Base-by-base conservation (phyloP, 2,888 invertebrate species). In the Agapostemon virescens region DNA sequence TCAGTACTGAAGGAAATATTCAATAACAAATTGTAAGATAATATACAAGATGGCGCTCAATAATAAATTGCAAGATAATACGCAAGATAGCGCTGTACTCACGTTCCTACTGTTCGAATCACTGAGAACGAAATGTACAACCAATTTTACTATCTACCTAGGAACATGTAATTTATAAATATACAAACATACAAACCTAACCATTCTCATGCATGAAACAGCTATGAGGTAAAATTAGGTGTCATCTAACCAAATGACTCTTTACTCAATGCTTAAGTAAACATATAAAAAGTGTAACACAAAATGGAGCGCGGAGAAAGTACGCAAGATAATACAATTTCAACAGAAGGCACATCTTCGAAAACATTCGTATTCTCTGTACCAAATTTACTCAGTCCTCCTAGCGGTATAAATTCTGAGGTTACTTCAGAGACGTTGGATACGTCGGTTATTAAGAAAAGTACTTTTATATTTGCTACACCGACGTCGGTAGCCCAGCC, bases 311-410 rank as follows among this genome's bases (percentile, higher is more conserved):
- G 23, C 1, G 9, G 36, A 42, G 74, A 75, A 71, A 33, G 11
- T 23, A 36, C 20, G 6, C 63, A 68, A 3, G 40, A 15, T 11
- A 33, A 69, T 58, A n/a, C 6, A 42, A 33, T 58, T 15, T 11
- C 55, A 2, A 33, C 64, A 2, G 80, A 82, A 33, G 49, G 67
- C 2, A 6, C 55, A 55, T 49, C 71, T 33, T 64, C 85, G 0
- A 77, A 79, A 45, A 36, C 67, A 6, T 90, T 89, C 79, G 80
- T 84, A 26, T 90, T 90, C 73, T 90, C 90, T 7, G 78, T 74
- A 49, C 90, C 90, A 45, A 87, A 71, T 36, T 26, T 89, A 45
- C 64, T 84, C 33, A 83, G 67, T 73, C 77, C 86, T 42, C 82
- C 88, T 33, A 88, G 84, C 61, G 11, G 79, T 7, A 55, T 77